Evolutionary conservation across 2,797 vertebrate species (phyloP).

Genomic region (Furcifer pardalis): DNA sequence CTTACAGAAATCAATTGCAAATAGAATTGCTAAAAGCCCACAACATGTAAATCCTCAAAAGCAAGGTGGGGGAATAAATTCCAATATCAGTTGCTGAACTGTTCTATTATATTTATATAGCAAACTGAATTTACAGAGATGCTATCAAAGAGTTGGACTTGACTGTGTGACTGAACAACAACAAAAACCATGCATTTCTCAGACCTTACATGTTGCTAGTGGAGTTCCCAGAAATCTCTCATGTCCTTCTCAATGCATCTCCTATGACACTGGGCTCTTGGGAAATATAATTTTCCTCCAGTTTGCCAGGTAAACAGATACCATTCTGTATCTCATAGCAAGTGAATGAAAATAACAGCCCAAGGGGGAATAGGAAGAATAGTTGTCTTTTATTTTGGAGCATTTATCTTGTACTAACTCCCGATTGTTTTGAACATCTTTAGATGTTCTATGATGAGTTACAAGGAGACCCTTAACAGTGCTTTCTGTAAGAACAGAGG

Average conservation of each 20-base stretch:
- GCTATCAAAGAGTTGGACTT: too few relatives aligned
- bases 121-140: background rate
- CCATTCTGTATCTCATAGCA: background rate
- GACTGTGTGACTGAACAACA: too few relatives aligned
- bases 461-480: background rate
- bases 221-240: background rate
- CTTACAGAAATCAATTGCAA: slow-evolving; percentile 23
- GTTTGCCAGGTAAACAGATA: background rate
- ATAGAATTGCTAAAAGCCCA: slow-evolving; percentile 29
- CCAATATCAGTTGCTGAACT: background rate
- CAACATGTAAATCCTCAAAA: slow-evolving; percentile 21
- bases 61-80: background rate
- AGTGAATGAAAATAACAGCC: background rate
- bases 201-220: background rate
- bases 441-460: background rate
- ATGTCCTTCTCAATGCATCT: background rate
- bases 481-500: background rate
- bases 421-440: background rate
- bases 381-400: background rate
- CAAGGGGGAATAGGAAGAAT: background rate
- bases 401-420: background rate
- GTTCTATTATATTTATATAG: background rate
- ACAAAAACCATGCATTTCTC: background rate
- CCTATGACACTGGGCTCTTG: background rate
- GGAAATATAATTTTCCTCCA: background rate